These are phyloP conservation scores for Drosophila grimshawi DNA, from an alignment of 1,140 invertebrate genomes.

Conservation along the genomic window DNA sequence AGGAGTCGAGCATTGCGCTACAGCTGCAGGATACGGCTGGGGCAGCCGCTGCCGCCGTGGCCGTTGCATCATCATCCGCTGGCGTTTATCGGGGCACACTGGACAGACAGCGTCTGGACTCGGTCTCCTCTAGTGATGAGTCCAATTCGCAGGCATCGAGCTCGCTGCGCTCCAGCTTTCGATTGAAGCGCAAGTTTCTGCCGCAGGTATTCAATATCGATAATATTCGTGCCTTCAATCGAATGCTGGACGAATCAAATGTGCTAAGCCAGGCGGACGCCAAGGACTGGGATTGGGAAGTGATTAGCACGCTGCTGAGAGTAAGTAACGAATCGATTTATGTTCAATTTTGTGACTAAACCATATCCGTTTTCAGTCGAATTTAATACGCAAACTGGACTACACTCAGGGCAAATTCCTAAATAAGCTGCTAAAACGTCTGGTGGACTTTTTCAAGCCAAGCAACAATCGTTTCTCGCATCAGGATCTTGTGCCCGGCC, in stretches of 20 bases:
- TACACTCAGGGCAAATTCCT: conserved; percentile 90
- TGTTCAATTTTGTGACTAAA: neutral
- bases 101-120: conserved; percentile 72
- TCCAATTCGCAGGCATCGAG: conserved; percentile 68
- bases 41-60: conserved; percentile 32
- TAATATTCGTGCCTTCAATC: conserved; percentile 86
- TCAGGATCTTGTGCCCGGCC: conserved; percentile 86
- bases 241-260: conserved; percentile 89
- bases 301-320: conserved; percentile 91
- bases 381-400: conserved; percentile 88
- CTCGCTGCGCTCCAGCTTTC: conserved; percentile 75
- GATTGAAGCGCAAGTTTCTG: conserved; percentile 73
- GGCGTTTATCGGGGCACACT: conserved; percentile 36
- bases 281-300: conserved; percentile 93
- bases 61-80: conserved; percentile 4
- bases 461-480: conserved; percentile 94
- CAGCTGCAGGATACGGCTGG: conserved; percentile 51
- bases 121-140: conserved; percentile 80
- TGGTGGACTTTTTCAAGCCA: conserved; percentile 95
- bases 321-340: conserved; percentile 84
- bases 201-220: conserved; percentile 84
- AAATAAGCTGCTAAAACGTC: conserved; percentile 91
- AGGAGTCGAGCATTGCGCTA: conserved; percentile 51
- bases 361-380: conserved; percentile 48
- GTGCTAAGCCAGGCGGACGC: conserved; percentile 90